Evolutionary conservation across 2,888 invertebrate genomes (phyloP), one percentile per base, ranked within the genome.

Genomic region (Hecatera dysodea): DNA sequence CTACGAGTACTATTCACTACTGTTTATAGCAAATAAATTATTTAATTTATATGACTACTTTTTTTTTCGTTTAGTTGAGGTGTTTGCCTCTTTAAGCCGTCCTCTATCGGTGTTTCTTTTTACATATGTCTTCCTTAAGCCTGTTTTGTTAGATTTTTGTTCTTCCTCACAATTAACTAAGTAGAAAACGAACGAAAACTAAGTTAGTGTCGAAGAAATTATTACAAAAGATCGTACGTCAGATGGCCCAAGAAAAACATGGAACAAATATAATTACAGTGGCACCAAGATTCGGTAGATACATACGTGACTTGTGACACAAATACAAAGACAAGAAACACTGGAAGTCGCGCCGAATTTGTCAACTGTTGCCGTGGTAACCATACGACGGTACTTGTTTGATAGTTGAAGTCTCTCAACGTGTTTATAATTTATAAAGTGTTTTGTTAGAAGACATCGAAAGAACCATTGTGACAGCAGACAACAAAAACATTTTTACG

Each of bases 181-280:
- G n/a, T n/a, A n/a, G n/a, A n/a, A n/a, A n/a, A n/a, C n/a, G n/a
- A n/a, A n/a, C n/a, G n/a, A n/a, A n/a, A n/a, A n/a, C n/a, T n/a
- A n/a, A n/a, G n/a, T n/a, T n/a, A n/a, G n/a, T n/a, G n/a, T n/a
- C n/a, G n/a, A n/a, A n/a, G n/a, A n/a, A n/a, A n/a, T n/a, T n/a
- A n/a, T n/a, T n/a, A n/a, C 27, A 61, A 39, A 46, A 62, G 17
- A 73, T 64, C 19, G n/a, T 17, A 19, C 24, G 19, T 24, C 39
- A 71, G 44, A 53, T 53, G 52, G 46, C 17, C 19, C 48, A 57
- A 9, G 53, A 65, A 53, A 59, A 61, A 36, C 55, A 12, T n/a
- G 19, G 17, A 44, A 44, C 42, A 39, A 67, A 66, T 29, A 29
- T 66, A 75, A 67, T 74, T 74, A 74, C 60, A 56, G 24, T 29